Evolutionary conservation across 1,140 invertebrate genomes (phyloP), one percentile per base, ranked within the genome.

Genomic region (Drosophila subobscura): DNA sequence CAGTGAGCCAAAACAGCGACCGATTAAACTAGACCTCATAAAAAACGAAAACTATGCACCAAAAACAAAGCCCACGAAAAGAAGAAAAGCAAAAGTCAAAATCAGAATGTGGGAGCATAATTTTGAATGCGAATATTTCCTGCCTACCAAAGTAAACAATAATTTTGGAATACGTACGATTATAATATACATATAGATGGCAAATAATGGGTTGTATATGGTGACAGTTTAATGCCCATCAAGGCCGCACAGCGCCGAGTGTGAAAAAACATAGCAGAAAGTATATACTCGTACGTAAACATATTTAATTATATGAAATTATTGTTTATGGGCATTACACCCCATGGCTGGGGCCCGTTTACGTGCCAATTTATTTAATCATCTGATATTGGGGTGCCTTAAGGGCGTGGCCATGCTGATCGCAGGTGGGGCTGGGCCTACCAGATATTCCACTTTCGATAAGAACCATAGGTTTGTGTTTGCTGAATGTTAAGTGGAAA

Each of bases 181-280:
- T 4, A 45, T 56, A 66, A 47, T 23, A 25, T 5, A n/a, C 12
- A 14, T 44, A 12, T 60, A 67, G 14, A n/a, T 16, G 33, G 23
- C 50, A 41, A 68, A 68, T 68, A 44, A 67, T 42, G 12, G 33
- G 33, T 68, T 46, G 29, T 64, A 65, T 44, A 55, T 25, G 57
- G 27, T 29, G 81, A 81, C 81, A 86, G 37, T 22, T 78, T 86
- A 78, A 81, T 77, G 46, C 73, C 44, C 12, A 45, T 59, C 56
- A 80, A 86, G 80, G 80, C 50, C 71, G 74, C 47, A 14, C 14
- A 25, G 41, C 47, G 33, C 12, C 50, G 29, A 54, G 27, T 50
- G 40, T 16, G 8, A 73, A 54, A 64, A 55, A 41, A 66, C 7
- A 42, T 40, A 42, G 60, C 10, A 12, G 33, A 37, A 37, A 37